phyloP scores from a whole-genome alignment of 2,797 vertebrate species.

The Gila robusta region DNA sequence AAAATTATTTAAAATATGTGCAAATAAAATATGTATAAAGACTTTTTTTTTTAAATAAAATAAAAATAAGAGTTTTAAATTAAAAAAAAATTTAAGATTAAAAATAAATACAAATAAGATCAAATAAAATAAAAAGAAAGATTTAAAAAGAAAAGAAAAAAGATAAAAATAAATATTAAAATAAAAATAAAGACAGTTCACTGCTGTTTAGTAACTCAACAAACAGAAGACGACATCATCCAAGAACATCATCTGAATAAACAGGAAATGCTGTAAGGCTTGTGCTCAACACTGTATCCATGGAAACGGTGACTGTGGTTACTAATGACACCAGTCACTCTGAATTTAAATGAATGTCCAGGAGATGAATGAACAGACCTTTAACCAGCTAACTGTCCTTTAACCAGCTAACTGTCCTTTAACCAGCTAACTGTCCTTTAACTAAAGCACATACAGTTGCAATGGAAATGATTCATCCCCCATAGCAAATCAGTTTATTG shows the following conservation, averaged over 20 bases:
- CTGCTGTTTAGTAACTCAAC: not conserved
- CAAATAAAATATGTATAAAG: no score
- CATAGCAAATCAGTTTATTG: no score
- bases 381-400: no score
- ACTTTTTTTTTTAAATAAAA: no score
- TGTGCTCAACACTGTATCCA: not conserved
- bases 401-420: not conserved
- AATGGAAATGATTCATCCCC: no score
- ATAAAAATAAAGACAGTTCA: not conserved
- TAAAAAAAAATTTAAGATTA: no score
- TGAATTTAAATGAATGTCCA: constrained; percentile 1
- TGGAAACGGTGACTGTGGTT: constrained; percentile 5
- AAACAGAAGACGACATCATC: not conserved
- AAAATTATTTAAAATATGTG: no score
- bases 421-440: not conserved
- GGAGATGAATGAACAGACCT: constrained; percentile 17
- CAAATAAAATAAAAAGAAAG: no score
- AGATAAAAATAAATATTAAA: not conserved
- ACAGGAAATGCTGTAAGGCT: not conserved
- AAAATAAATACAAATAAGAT: no score
- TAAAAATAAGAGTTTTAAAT: no score
- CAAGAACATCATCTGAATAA: not conserved
- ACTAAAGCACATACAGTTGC: no score
- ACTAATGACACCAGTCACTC: not conserved
- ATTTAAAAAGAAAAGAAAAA: no score